Evolutionary conservation across 2,888 invertebrate species (phyloP).

Genomic region (Cosmorhoe ocellata): DNA sequence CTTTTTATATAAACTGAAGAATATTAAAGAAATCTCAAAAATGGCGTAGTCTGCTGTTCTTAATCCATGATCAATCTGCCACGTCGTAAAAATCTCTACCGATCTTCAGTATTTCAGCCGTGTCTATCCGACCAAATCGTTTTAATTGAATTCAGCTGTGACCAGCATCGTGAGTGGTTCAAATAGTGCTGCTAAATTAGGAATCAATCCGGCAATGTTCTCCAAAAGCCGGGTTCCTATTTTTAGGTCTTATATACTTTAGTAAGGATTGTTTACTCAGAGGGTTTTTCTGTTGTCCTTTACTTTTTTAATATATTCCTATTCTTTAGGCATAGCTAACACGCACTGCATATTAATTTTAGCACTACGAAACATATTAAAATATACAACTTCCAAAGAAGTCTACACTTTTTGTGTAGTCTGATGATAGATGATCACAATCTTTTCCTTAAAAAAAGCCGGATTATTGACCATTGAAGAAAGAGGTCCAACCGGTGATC

Average conservation of each 20-base stretch:
- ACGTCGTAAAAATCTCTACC: conserved; percentile 34
- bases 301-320: too few relatives aligned
- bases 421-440: too few relatives aligned
- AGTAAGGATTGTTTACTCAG: too few relatives aligned
- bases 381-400: too few relatives aligned
- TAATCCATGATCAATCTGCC: conserved; percentile 22
- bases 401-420: too few relatives aligned
- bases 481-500: not conserved
- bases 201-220: not conserved
- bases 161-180: conserved; percentile 19
- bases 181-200: conserved; percentile 6
- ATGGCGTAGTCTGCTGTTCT: not conserved
- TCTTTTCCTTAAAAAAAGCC: not conserved
- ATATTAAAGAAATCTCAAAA: not conserved
- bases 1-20: too few relatives aligned
- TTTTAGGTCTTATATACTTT: too few relatives aligned
- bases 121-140: conserved; percentile 16
- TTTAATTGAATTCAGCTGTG: conserved; percentile 34
- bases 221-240: not conserved
- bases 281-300: too few relatives aligned
- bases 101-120: conserved; percentile 18
- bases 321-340: too few relatives aligned
- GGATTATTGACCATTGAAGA: not conserved
- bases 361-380: too few relatives aligned
- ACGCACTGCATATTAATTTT: too few relatives aligned